Evolutionary conservation across 2,113 vertebrate genomes (phyloP).

Genomic region (Colistium nudipinnis): DNA sequence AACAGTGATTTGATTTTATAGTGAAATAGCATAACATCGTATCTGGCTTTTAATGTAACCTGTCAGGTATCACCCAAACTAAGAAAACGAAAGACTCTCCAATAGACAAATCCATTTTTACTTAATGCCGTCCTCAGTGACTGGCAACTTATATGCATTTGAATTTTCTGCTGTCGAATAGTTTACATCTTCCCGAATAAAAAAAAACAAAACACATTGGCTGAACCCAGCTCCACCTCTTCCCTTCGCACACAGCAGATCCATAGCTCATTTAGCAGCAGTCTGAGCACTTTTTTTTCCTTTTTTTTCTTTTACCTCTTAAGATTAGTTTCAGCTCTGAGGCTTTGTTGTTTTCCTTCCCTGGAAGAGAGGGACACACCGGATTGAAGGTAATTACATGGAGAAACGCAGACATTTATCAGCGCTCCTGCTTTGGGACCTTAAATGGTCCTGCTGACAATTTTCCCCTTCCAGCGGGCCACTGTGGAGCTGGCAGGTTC

Average conservation of each 20-base stretch:
- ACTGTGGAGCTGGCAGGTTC: conserved; percentile 76
- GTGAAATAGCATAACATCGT: no score
- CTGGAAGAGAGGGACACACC: conserved; percentile 68
- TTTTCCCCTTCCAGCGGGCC: conserved; percentile 74
- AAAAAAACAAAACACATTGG: conserved; percentile 67
- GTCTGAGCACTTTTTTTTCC: conserved; percentile 24
- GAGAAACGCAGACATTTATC: conserved; percentile 77
- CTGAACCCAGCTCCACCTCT: conserved; percentile 51
- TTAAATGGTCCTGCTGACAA: conserved; percentile 73
- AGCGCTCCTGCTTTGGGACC: conserved; percentile 73
- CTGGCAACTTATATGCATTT: conserved; percentile 12
- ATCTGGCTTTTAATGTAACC: no score
- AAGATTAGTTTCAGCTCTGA: conserved; percentile 40
- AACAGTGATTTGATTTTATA: no score
- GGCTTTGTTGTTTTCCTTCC: conserved; percentile 60
- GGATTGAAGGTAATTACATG: conserved; percentile 75
- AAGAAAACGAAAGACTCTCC: no score
- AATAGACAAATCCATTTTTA: no score
- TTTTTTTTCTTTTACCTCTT: conserved; percentile 35
- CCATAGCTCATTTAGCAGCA: conserved; percentile 42
- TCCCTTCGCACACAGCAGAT: conserved; percentile 44
- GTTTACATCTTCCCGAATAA: conserved; percentile 53
- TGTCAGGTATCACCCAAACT: no score
- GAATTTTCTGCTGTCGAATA: conserved; percentile 32
- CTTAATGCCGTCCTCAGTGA: conserved; percentile 20